Conservation (phyloP, 1,140 invertebrate species). For the Amphibalanus amphitrite region DNA sequence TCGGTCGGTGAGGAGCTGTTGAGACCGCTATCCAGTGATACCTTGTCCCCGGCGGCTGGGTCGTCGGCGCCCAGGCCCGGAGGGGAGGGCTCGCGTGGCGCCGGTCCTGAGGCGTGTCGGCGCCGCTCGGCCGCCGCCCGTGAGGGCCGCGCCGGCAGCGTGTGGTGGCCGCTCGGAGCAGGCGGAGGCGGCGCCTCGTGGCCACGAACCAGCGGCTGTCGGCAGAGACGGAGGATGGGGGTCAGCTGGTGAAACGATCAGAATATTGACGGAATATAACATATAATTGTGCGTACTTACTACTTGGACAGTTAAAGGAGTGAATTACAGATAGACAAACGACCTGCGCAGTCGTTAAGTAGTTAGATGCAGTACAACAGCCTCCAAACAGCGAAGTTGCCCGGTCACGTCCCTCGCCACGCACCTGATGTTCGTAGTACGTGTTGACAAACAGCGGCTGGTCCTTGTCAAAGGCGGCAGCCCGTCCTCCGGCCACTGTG, state of each 20-base stretch:
- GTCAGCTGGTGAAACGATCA: too few relatives aligned
- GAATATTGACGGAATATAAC: too few relatives aligned
- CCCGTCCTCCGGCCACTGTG: slow-evolving; percentile 38
- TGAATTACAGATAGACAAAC: too few relatives aligned
- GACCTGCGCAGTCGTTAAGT: too few relatives aligned
- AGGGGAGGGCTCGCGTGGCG: neutral
- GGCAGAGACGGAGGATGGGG: too few relatives aligned
- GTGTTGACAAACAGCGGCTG: slow-evolving; percentile 4
- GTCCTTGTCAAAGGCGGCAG: slow-evolving; percentile 10
- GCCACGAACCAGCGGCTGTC: slow-evolving; percentile 3
- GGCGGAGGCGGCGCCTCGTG: neutral
- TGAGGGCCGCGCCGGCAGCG: neutral
- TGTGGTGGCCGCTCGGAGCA: neutral
- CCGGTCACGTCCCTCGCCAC: too few relatives aligned
- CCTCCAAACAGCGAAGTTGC: too few relatives aligned
- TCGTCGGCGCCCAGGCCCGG: neutral
- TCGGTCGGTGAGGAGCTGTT: neutral
- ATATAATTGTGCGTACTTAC: too few relatives aligned
- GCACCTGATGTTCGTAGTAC: slow-evolving; percentile 5
- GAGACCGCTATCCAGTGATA: neutral
- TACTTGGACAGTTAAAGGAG: too few relatives aligned
- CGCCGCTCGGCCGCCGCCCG: neutral
- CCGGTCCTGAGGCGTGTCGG: neutral
- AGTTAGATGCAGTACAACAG: too few relatives aligned
- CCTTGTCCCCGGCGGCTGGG: neutral